Conservation (phyloP, 2,113 vertebrate genomes). For the Lethenteron camtschaticum region DNA sequence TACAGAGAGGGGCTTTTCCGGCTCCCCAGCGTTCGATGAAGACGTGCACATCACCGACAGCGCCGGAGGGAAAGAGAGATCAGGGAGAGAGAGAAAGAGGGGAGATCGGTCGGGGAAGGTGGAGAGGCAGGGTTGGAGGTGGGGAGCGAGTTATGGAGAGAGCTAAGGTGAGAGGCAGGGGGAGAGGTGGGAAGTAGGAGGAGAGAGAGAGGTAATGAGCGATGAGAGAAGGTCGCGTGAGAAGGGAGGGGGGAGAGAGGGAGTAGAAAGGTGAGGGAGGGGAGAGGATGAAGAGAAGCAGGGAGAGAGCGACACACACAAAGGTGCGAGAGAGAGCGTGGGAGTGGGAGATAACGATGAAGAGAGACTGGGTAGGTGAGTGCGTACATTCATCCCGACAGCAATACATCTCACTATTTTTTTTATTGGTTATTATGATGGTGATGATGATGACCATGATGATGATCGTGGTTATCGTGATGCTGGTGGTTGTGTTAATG, state of each 20-base stretch:
- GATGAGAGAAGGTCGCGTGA: neutral
- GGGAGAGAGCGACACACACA: neutral
- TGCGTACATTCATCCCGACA: too few relatives aligned
- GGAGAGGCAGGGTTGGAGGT: neutral
- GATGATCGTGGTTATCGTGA: too few relatives aligned
- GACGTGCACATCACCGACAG: too few relatives aligned
- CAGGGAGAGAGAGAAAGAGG: neutral
- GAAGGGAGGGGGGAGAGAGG: neutral
- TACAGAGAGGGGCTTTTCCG: too few relatives aligned
- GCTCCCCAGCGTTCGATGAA: too few relatives aligned
- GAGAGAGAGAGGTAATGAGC: neutral
- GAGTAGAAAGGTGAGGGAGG: neutral
- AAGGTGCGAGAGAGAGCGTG: neutral
- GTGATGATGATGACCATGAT: too few relatives aligned
- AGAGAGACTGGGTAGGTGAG: too few relatives aligned
- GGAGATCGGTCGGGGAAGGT: neutral
- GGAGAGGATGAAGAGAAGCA: neutral
- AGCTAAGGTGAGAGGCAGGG: neutral
- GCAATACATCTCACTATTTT: too few relatives aligned
- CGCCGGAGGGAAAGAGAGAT: too few relatives aligned
- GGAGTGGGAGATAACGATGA: neutral
- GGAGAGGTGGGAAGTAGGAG: neutral
- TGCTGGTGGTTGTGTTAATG: too few relatives aligned
- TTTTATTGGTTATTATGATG: too few relatives aligned
- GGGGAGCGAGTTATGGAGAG: neutral